Evolutionary conservation across 2,113 vertebrate species (phyloP), one percentile per base, ranked within the genome.

Genomic region (Pogonocichla stellata): DNA sequence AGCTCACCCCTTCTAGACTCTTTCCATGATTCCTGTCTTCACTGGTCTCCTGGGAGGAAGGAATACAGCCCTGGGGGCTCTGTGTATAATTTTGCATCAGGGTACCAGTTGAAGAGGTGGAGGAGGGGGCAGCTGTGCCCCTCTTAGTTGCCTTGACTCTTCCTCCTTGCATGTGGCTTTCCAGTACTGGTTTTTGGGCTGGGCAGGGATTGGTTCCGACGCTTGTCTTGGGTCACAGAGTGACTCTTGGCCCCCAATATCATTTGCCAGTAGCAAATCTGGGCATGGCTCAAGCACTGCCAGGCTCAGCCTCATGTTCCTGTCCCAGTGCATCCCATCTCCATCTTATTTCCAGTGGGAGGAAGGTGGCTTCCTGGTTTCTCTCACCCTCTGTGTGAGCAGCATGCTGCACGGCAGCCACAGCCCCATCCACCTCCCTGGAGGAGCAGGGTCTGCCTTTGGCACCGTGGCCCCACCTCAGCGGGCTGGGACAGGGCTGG

Each of bases 231-330:
- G 25, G 17, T 88, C 74, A 17, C 4, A 8, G 57, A 26, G 56
- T 26, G 47, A 48, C 36, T 57, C 43, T 80, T 0, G 1, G 22
- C 10, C 22, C 26, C 14, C 0, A 0, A 4, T 33, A 6, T 19
- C 5, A 1, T 78, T 69, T 75, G 26, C 47, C 1, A 1, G 3
- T 54, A 33, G 29, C 29, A 54, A 54, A 31, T 26, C 43, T 3
- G 36, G 56, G 77, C 17, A 34, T 43, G 24, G 28, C 22, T 28
- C 7, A 9, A 48, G 57, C 31, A 71, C 47, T 31, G 31, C 31
- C 74, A 33, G 23, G 56, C 31, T 83, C 1, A 17, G 47, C 38
- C 77, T 91, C 1, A 0, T 7, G 10, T 48, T 77, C 31, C 24
- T 43, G 4, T 51, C 22, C 36, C 3, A 2, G 36, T 1, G 0